These are phyloP conservation scores for Xanthia togata DNA, from an alignment of 2,888 invertebrate genomes.

Conservation along the genomic window DNA sequence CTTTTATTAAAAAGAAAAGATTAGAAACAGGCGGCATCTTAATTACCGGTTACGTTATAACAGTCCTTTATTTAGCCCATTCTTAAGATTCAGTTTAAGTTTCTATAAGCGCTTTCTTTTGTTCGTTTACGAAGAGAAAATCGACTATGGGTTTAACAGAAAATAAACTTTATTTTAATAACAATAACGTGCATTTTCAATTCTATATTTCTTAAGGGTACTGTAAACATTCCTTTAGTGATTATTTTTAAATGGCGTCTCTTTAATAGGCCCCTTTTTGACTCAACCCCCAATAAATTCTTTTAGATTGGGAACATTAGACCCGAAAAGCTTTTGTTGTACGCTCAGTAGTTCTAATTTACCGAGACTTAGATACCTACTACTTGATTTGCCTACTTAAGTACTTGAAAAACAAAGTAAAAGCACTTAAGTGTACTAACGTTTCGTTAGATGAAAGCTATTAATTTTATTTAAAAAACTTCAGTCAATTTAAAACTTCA, in stretches of 20 bases:
- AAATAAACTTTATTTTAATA: conserved; percentile 32
- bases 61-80: conserved; percentile 54
- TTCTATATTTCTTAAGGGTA: neutral
- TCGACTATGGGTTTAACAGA: neutral
- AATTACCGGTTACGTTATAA: conserved; percentile 56
- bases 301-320: conserved; percentile 35
- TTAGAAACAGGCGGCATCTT: conserved; percentile 48
- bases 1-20: conserved; percentile 38
- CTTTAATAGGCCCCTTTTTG: conserved; percentile 38
- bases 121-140: conserved; percentile 51
- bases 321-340: conserved; percentile 12
- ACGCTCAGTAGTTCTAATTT: conserved; percentile 19
- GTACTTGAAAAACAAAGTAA: neutral
- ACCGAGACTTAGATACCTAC: neutral
- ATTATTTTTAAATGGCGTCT: conserved; percentile 54
- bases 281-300: conserved; percentile 36
- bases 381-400: neutral
- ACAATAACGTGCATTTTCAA: conserved; percentile 8
- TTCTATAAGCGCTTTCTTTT: conserved; percentile 63
- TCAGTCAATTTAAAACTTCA: conserved; percentile 34
- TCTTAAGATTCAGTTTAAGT: conserved; percentile 55
- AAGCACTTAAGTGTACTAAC: conserved; percentile 4
- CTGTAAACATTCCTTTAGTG: conserved; percentile 32
- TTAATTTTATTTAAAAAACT: neutral
- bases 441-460: conserved; percentile 5